Base-by-base conservation (phyloP, 2,113 vertebrate species). In the Elephas maximus region DNA sequence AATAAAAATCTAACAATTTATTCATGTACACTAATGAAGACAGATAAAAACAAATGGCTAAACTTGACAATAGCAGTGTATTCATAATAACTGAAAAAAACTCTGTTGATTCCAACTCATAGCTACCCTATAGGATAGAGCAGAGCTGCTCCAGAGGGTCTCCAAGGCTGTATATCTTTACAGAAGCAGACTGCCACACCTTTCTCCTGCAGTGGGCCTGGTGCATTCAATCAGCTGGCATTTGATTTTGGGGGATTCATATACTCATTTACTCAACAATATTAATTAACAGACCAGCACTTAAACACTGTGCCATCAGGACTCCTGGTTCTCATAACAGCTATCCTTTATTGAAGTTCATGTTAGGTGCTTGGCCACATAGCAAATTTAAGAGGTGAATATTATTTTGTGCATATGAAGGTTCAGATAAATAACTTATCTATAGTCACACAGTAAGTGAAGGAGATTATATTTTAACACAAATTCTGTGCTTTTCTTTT, bases 1-100 rank as follows among this genome's bases (percentile, higher is more conserved):
- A 96, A 93, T 74, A 28, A 97, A 82, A 78, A 65, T 24, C 17
- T 90, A 90, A 20, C 73, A 67, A 81, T 73, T 10, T 45, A 87
- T 26, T 45, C 23, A 77, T 45, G 5, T 45, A 37, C 8, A 28
- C 7, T 26, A 82, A 67, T 53, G 44, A 80, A 88, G 79, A 62
- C 0, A 67, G 44, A 60, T 63, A 71, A 81, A 87, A 96, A 65
- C 51, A 73, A 92, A 45, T 80, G 15, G 69, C 65, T 77, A 53
- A 63, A 73, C 28, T 86, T 94, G 51, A 95, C n/a, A 94, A 63
- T 14, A 82, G 28, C 10, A 76, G 3, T 80, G 2, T 60, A 77
- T 51, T 94, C 74, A 69, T 33, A 95, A 90, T 30, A 93, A 26
- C 12, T 51, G 11, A 24, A 33, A 71, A 69, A n/a, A 33, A 15